Evolutionary conservation across 2,888 invertebrate genomes (phyloP), one percentile per base, ranked within the genome.

Genomic region (Fissipunctia ypsillon): DNA sequence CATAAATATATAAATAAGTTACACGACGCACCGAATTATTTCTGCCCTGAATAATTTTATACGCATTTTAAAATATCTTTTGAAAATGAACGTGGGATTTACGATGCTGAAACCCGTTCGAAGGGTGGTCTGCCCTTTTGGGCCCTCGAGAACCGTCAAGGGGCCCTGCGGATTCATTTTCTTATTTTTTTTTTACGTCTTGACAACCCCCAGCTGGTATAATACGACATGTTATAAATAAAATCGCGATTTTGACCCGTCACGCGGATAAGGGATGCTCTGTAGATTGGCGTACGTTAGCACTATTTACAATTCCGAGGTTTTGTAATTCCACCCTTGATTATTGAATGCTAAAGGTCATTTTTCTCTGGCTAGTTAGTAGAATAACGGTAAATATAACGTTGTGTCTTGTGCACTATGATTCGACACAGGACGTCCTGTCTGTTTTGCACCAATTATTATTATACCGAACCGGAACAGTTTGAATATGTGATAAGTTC

Each of bases 161-260:
- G 94, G 94, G 93, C 89, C 90, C 91, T 87, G 81, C 80, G 89
- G 89, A 92, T 90, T 92, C 92, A 92, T 93, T 95, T 95, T 95
- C 95, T 95, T 95, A 93, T 86, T 87, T 89, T 93, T 95, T n/a
- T 95, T 94, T 95, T 94, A 90, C 93, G 89, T 93, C 95, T 95
- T 95, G 94, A 94, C 95, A 94, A 93, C 92, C 95, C 95, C 96
- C 96, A 96, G 95, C 95, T 96, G 96, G 91, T 93, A 90, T 93
- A 93, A 91, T 92, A 93, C 92, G 91, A 93, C 93, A 95, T 94
- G 95, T 95, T 95, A 95, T 95, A 95, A 96, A 96, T 96, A 96
- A 95, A 95, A 95, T 96, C 92, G 95, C 95, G 93, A 95, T 95
- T 96, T 93, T 95, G 95, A 95, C 95, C 95, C 94, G 95, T 95